These are phyloP conservation scores for Glandiceps talaboti DNA, from an alignment of 53 echinoderm and acorn worm genomes.

Conservation along the genomic window DNA sequence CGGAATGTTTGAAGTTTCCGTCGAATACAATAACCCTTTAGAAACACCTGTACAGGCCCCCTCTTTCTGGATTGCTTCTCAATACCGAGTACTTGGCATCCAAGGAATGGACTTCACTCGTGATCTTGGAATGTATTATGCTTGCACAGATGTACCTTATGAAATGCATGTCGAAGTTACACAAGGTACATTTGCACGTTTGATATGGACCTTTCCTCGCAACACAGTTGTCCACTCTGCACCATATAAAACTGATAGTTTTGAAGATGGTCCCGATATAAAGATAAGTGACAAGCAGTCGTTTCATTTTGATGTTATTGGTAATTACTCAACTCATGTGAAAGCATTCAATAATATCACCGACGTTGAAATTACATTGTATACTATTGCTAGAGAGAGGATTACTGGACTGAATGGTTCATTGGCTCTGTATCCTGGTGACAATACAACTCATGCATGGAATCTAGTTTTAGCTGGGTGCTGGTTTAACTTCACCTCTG, in stretches of 20 bases:
- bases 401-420: slow-evolving; percentile 46
- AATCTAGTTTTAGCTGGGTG: slow-evolving; percentile 51
- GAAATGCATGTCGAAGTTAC: slow-evolving; percentile 51
- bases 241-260: slow-evolving; percentile 35
- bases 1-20: slow-evolving; percentile 49
- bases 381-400: slow-evolving; percentile 51
- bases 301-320: slow-evolving; percentile 48
- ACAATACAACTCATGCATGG: slow-evolving; percentile 64
- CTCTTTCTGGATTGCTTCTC: slow-evolving; percentile 30
- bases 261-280: slow-evolving; percentile 43
- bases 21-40: slow-evolving; percentile 32
- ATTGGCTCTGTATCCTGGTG: slow-evolving; percentile 19
- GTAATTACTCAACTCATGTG: slow-evolving; percentile 60
- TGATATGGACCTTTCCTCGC: slow-evolving; percentile 55
- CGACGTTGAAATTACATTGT: slow-evolving; percentile 25
- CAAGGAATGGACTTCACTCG: slow-evolving; percentile 59
- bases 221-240: slow-evolving; percentile 17
- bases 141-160: slow-evolving; percentile 49
- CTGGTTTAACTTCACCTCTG: slow-evolving; percentile 51
- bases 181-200: slow-evolving; percentile 53
- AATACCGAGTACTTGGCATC: slow-evolving; percentile 49
- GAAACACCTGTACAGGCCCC: slow-evolving; percentile 23
- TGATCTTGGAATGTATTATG: slow-evolving; percentile 60
- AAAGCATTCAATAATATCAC: slow-evolving; percentile 55
- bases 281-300: slow-evolving; percentile 40